Evolutionary conservation across 1,140 invertebrate genomes (phyloP).

Genomic region (Neodiprion lecontei): DNA sequence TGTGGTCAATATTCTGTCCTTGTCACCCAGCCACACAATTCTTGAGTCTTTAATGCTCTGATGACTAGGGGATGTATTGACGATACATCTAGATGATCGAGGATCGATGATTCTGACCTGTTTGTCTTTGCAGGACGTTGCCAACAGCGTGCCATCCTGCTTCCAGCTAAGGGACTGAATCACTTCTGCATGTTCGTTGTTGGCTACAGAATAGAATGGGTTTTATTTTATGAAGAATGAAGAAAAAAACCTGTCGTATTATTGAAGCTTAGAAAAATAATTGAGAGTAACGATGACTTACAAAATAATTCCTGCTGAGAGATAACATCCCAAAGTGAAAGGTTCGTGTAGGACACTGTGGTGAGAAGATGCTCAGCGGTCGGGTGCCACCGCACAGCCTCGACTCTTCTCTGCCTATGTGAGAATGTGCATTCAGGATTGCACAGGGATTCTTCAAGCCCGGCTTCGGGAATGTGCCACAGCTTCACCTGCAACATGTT

Average conservation of each 20-base stretch:
- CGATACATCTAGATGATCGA: slow-evolving; percentile 67
- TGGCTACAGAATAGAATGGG: slow-evolving; percentile 62
- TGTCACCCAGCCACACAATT: slow-evolving; percentile 87
- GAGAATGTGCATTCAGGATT: slow-evolving; percentile 83
- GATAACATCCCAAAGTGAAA: slow-evolving; percentile 88
- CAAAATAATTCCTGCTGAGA: slow-evolving; percentile 82
- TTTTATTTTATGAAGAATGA: neutral
- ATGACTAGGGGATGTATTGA: slow-evolving; percentile 76
- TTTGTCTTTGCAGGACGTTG: slow-evolving; percentile 83
- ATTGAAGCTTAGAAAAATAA: neutral
- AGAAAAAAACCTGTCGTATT: slow-evolving; percentile 8
- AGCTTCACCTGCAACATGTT: slow-evolving; percentile 73
- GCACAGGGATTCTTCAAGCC: slow-evolving; percentile 78
- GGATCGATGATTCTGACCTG: slow-evolving; percentile 84
- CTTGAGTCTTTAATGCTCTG: slow-evolving; percentile 90
- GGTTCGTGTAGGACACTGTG: slow-evolving; percentile 79
- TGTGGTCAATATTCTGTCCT: slow-evolving; percentile 82
- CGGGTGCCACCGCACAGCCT: slow-evolving; percentile 87
- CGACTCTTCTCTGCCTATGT: slow-evolving; percentile 81
- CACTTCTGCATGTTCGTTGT: slow-evolving; percentile 80
- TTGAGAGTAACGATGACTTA: slow-evolving; percentile 50
- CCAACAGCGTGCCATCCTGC: slow-evolving; percentile 77
- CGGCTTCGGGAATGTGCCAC: slow-evolving; percentile 84
- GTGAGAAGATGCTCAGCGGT: slow-evolving; percentile 84
- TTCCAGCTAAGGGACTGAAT: slow-evolving; percentile 88